Conservation (phyloP, 2,888 invertebrate genomes). For the Marronus borbonicus region DNA sequence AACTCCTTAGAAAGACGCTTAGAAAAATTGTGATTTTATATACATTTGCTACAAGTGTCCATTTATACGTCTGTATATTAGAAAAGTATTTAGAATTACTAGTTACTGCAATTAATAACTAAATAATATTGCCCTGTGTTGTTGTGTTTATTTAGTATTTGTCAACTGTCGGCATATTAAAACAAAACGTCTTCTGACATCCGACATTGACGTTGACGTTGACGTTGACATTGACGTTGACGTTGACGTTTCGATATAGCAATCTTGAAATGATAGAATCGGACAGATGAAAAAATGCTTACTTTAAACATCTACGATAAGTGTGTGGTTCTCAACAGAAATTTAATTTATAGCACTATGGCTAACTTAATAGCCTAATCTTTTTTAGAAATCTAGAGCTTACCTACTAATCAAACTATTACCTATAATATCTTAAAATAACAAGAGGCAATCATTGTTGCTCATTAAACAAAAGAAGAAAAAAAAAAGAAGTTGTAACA, state of each 20-base stretch:
- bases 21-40: constrained; percentile 36
- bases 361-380: background rate
- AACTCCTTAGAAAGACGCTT: constrained; percentile 11
- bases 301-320: no score
- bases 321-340: background rate
- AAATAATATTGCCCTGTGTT: background rate
- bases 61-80: constrained; percentile 16
- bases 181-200: no score
- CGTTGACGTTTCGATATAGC: no score
- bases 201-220: no score
- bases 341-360: background rate
- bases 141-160: background rate
- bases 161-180: no score
- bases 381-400: background rate
- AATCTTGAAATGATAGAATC: no score
- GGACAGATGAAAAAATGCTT: no score
- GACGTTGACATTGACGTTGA: no score
- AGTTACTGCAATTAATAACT: background rate
- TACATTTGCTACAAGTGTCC: constrained; percentile 39
- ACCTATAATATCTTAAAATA: background rate
- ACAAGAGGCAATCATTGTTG: constrained; percentile 40
- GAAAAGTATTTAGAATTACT: background rate
- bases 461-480: constrained; percentile 28
- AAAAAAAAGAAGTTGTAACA: background rate
- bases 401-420: background rate